Evolutionary conservation across 2,888 invertebrate species (phyloP), one percentile per base, ranked within the genome.

Genomic region (Leucania comma): DNA sequence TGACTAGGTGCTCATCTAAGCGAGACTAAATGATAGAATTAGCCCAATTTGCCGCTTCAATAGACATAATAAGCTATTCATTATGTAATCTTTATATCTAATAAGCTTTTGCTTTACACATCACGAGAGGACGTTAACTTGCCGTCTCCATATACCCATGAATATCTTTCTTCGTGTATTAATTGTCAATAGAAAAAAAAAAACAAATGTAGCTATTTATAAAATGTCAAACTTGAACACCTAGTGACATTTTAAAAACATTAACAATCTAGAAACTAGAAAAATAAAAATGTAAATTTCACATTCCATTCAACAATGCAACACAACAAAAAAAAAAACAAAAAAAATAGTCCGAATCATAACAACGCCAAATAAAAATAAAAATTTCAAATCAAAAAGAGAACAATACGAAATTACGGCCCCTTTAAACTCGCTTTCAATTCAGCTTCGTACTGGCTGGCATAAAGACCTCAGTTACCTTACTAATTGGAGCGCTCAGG

Each of bases 401-500:
- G 67, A 72, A 81, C 64, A 62, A 81, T 63, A 38, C 8, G 42
- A 56, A 71, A 71, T 68, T 62, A 68, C 67, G 60, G 66, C n/a
- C 32, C 42, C 51, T 78, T 48, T 24, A 77, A 81, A 69, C 72
- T 68, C 63, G 72, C 66, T 81, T 81, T 80, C 66, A 77, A 79
- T 72, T 20, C 68, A 60, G 56, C 70, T 51, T 77, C 61, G 51
- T 68, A 63, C 60, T 50, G 60, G 65, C 59, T 56, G 57, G 80
- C 51, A 70, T 66, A 66, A 62, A 79, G 77, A 81, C 77, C 65
- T 59, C 32, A 51, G 77, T 59, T 63, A 74, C 75, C 87, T 90
- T 86, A 89, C 90, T 93, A 94, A 94, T 93, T 93, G 84, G 93
- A 92, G 89, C 93, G 89, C 82, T 86, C 91, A 93, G 93, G 94